Base-by-base conservation (phyloP, 2,113 vertebrate genomes). In the Leptocoma aspasia region DNA sequence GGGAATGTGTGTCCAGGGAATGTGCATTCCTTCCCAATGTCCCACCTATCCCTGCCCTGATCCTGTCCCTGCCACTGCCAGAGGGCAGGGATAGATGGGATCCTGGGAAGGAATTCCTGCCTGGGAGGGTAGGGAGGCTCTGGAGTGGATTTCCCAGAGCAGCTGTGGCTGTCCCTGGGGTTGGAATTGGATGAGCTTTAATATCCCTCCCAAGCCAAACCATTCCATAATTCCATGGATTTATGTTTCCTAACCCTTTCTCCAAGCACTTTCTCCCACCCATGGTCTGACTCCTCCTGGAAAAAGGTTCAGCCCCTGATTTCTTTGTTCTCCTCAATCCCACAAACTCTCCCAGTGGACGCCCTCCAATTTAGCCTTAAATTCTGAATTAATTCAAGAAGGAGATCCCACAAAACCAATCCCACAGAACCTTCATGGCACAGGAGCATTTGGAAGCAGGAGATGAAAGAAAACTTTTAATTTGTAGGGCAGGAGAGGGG, bases 41-140 rank as follows among this genome's bases (percentile, higher is more conserved):
- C 39, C 52, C 41, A 45, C 7, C 24, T 4, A 12, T 44, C 30
- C 37, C 69, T 42, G 37, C 69, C 37, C 16, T 56, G 50, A 18
- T 20, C 26, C 35, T 70, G 49, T 41, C 30, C 30, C 52, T 37
- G n/a, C 39, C n/a, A 26, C 6, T 45, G 77, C 57, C 45, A 50
- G 22, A 41, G 30, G 47, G 24, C n/a, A 54, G 60, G 49, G 39
- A 0, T 23, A 2, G 76, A 9, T 65, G 76, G 39, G 20, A 54
- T 7, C 6, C 13, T 59, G 64, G 53, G 35, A 2, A 56, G 28
- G 52, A 39, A 47, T 80, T 65, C 11, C 7, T 65, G 4, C 7
- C 42, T 68, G 28, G 0, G 42, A 33, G 22, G 13, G 10, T 47
- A 41, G 28, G 52, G 0, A 56, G 52, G 10, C 2, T 1, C 63